Evolutionary conservation across 1,140 invertebrate species (phyloP).

Genomic region (Drosophila saltans): DNA sequence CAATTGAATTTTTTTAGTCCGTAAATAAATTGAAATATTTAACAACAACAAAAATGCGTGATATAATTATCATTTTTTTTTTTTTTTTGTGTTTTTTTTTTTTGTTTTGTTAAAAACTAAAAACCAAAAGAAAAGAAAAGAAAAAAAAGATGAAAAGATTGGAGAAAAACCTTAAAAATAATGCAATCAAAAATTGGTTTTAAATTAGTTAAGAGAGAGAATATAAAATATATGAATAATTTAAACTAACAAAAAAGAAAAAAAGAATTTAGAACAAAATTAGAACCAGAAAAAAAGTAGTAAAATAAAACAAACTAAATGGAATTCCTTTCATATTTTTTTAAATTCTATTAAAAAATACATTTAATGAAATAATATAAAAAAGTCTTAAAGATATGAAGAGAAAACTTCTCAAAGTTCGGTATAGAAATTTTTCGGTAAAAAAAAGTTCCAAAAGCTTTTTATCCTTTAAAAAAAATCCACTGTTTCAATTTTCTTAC

Average conservation of each 20-base stretch:
- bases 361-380: no score
- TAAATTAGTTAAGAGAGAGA: neutral
- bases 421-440: no score
- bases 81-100: conserved; percentile 41
- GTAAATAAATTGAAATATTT: conserved; percentile 46
- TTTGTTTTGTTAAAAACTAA: conserved; percentile 52
- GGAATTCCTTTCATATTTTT: no score
- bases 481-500: no score
- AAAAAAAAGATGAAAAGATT: conserved; percentile 35
- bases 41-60: conserved; percentile 76
- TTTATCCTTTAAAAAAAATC: no score
- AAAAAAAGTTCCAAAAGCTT: no score
- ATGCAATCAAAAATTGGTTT: conserved; percentile 19
- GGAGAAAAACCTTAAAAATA: conserved; percentile 29
- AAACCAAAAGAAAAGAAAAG: conserved; percentile 51
- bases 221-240: neutral
- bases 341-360: no score
- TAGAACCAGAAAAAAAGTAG: neutral
- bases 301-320: no score
- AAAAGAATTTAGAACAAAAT: neutral
- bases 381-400: no score
- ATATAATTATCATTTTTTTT: conserved; percentile 35
- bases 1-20: conserved; percentile 18
- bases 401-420: no score
- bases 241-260: neutral